Evolutionary conservation across 2,797 vertebrate genomes (phyloP), one percentile per base, ranked within the genome.

Genomic region (Botia kubotai): DNA sequence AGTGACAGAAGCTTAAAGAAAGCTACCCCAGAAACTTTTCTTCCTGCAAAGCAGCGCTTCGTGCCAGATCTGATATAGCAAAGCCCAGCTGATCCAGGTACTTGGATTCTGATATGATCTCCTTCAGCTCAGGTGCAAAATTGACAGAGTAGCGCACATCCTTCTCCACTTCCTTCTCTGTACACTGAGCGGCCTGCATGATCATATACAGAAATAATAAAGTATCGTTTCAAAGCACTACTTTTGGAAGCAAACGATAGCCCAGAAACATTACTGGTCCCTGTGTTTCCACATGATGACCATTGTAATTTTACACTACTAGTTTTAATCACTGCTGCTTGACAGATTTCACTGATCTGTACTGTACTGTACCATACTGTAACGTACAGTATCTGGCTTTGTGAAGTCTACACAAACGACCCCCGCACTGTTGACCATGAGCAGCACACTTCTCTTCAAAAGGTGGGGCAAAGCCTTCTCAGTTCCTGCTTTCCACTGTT

Each of bases 81-180:
- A 95, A 94, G 0, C 93, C 95, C 33, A 97, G 87, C 3, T 92
- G 92, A 58, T 94, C 92, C 88, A 99, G 90, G 86, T 93, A 91
- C 50, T 94, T 95, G 13, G 95, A 85, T 90, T 99, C 98, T 2
- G 75, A 89, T 11, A 98, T 96, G 0, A 96, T 94, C 90, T 96
- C 95, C 65, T 66, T 92, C 26, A 99, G 90, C 66, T 89, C 72
- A 0, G 93, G 93, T n/a, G 94, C 87, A 91, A 97, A 97, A 87
- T 98, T 97, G 50, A 98, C 93, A 0, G 23, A 1, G 6, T 94
- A 98, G 7, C 3, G 55, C 0, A 88, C 0, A 1, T 6, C 82
- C 72, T 55, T 92, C 33, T 92, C 57, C 10, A 21, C 48, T 17
- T 82, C 3, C 3, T 13, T 4, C 0, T 94, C 90, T 63, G 65